Conservation (phyloP, 2,113 vertebrate genomes). For the Bujurquina vittata region DNA sequence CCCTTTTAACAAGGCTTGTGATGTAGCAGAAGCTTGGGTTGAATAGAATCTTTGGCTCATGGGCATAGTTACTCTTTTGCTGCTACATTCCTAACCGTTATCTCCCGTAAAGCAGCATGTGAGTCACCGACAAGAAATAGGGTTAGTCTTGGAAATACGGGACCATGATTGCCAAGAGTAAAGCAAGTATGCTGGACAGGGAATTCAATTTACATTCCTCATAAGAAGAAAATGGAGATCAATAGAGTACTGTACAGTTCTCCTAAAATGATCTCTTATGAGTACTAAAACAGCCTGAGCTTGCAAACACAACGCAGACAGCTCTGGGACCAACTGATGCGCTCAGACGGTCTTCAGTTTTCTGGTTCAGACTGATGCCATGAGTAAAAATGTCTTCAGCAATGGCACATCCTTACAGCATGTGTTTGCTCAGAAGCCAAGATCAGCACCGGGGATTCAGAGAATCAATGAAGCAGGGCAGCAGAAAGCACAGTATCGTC, state of each 20-base stretch:
- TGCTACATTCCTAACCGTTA: slow-evolving; percentile 8
- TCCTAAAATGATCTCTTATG: background rate
- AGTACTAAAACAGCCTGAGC: background rate
- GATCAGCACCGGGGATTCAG: background rate
- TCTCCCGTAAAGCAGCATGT: background rate
- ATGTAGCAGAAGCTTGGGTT: background rate
- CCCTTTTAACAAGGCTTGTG: slow-evolving; percentile 6
- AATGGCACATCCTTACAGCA: background rate
- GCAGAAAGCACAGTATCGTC: background rate
- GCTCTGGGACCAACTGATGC: background rate
- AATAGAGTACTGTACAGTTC: background rate
- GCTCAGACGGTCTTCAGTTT: background rate
- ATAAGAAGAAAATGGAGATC: background rate
- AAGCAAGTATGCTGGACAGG: background rate
- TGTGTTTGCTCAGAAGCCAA: background rate
- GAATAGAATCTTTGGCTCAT: background rate
- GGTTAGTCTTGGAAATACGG: background rate
- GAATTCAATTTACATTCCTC: background rate
- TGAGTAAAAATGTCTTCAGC: background rate
- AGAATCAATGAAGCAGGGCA: background rate
- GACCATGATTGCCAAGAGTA: background rate
- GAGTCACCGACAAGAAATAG: background rate
- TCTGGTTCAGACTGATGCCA: background rate
- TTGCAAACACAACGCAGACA: background rate
- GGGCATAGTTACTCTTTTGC: background rate